These are phyloP conservation scores for Diarsia mendica DNA, from an alignment of 2,888 invertebrate genomes.

Conservation along the genomic window DNA sequence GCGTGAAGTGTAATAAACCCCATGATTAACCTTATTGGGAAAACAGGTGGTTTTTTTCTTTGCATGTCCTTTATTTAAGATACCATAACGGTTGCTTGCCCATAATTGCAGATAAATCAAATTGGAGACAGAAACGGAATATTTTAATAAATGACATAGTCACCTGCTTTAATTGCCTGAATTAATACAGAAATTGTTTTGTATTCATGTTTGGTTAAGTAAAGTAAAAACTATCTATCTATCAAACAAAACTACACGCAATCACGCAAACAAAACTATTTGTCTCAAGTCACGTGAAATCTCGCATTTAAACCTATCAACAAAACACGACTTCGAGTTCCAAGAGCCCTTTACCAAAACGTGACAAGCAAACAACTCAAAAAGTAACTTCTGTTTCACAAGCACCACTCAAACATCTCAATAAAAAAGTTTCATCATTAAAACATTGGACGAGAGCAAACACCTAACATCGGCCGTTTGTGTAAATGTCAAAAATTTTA, in stretches of 20 bases:
- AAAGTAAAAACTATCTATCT: not conserved
- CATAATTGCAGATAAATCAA: constrained; percentile 2
- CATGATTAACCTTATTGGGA: not conserved
- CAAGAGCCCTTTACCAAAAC: constrained; percentile 17
- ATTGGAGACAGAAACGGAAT: not conserved
- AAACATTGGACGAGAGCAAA: constrained; percentile 49
- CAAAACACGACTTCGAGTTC: not conserved
- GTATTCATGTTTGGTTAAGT: not conserved
- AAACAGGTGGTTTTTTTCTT: not conserved
- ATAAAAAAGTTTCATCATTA: constrained; percentile 66
- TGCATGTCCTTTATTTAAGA: too few relatives aligned
- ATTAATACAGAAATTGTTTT: not conserved
- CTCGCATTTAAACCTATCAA: not conserved
- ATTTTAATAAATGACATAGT: not conserved
- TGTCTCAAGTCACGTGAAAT: not conserved
- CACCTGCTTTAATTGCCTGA: not conserved
- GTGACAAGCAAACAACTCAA: constrained; percentile 25
- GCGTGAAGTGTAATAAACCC: not conserved
- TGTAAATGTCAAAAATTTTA: constrained; percentile 45
- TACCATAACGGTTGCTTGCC: not conserved
- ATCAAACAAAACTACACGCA: too few relatives aligned
- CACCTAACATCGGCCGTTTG: constrained; percentile 43
- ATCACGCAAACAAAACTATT: too few relatives aligned
- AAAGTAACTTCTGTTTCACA: constrained; percentile 48
- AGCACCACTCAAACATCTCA: constrained; percentile 55